Base-by-base conservation (phyloP, 1,140 invertebrate species). In the Ectropis grisescens region DNA sequence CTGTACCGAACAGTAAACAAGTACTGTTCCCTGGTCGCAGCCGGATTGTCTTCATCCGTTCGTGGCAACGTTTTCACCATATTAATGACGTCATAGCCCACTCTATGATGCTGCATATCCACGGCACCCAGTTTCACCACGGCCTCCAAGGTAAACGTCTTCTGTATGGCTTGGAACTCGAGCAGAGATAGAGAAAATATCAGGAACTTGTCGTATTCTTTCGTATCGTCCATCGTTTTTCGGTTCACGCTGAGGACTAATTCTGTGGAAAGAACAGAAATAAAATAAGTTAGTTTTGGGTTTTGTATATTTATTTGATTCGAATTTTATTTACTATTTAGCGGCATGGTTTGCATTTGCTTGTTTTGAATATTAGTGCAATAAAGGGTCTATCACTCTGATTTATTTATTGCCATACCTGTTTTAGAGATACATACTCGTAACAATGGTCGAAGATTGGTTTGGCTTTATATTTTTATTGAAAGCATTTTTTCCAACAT, bases 121-220 rank as follows among this genome's bases (percentile, higher is more conserved):
- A 93, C 83, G 1, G 88, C 87, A 0, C 92, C 93, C 11, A 97
- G 78, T 51, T 88, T 86, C 1, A 91, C 60, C 2, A 79, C 82
- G 0, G 92, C 86, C 28, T 86, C 84, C 15, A 91, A 85, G 45
- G 93, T 91, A 47, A 89, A 95, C 1, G 92, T 94, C 57, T 90
- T 84, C 55, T 93, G 88, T 0, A 85, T 75, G 23, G 94, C 82
- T 19, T 86, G 85, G 1, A 89, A 80, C 47, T 93, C 91, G n/a
- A 97, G 53, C 2, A 85, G 81, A 8, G 84, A 60, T 2, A 84
- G 53, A 2, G 68, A 72, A 48, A 82, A 83, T 12, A 72, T 59
- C n/a, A 71, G 37, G 41, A 69, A 66, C 19, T 48, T 70, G 14
- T 75, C 65, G 44, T 78, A 76, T 1, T 34, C 45, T 12, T 52